A percentile compares a stretch with the other conserved stretches of the same genome.
phyloP scores from a whole-genome alignment of 2,113 vertebrate genomes.

The Brachyhypopomus occidentalis region DNA sequence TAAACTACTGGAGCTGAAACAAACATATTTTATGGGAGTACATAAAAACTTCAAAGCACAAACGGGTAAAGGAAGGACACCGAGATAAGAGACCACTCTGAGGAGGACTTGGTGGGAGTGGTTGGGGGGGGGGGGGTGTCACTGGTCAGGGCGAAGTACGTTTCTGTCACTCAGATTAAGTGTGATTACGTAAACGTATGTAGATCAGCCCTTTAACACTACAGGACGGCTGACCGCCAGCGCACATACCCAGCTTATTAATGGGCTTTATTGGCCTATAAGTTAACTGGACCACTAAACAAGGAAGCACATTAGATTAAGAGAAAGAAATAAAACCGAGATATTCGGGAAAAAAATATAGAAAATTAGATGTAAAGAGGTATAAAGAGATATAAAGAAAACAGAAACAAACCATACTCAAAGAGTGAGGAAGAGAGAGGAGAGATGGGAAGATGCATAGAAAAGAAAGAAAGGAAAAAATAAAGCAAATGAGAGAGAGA shows the following conservation, averaged over 20 bases:
- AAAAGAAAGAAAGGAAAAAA: neutral
- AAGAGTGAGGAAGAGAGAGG: neutral
- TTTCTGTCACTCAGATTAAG: constrained; percentile 13
- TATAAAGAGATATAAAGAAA: no score
- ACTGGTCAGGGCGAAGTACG: no score
- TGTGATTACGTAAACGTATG: constrained; percentile 27
- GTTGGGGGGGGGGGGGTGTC: no score
- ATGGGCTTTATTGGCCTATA: neutral
- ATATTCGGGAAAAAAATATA: neutral
- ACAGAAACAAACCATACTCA: no score
- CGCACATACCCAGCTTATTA: neutral
- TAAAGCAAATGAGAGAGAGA: neutral
- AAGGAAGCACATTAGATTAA: neutral
- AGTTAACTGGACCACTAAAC: neutral
- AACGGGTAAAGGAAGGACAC: no score
- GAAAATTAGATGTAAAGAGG: no score
- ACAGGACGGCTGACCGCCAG: neutral
- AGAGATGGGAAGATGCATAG: neutral
- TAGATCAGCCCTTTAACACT: neutral
- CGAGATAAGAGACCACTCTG: no score
- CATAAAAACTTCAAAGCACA: no score
- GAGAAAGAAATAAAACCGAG: neutral
- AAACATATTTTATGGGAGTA: no score
- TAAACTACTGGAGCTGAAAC: no score
- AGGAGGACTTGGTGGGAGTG: no score